Percentiles rank a stretch among this genome's conserved stretches.
These are phyloP conservation scores for Seira musarum DNA, from an alignment of 2,888 invertebrate species.

Conservation along the genomic window DNA sequence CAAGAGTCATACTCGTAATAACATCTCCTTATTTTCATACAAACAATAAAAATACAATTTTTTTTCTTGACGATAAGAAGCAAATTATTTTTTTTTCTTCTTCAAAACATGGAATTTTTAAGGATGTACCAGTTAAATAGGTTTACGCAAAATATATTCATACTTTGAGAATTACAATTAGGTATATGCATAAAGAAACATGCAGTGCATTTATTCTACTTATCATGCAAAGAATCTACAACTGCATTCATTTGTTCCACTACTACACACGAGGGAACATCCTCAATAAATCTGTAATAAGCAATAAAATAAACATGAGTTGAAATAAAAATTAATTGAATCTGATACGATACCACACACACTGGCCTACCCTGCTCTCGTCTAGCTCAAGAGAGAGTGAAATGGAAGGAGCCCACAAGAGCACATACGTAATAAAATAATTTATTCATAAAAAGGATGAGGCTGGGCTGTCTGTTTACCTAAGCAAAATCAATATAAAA, in stretches of 20 bases:
- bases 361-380: not conserved
- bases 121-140: too few relatives aligned
- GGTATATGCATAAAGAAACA: too few relatives aligned
- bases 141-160: too few relatives aligned
- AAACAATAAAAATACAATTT: slow-evolving; percentile 11
- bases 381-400: too few relatives aligned
- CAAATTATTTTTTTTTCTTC: too few relatives aligned
- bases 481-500: slow-evolving; percentile 26
- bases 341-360: slow-evolving; percentile 59
- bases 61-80: not conserved
- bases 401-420: too few relatives aligned
- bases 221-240: slow-evolving; percentile 28
- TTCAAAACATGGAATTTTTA: too few relatives aligned
- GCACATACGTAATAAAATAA: slow-evolving; percentile 11
- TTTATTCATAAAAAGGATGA: slow-evolving; percentile 19
- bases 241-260: slow-evolving; percentile 53
- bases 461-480: not conserved
- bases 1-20: not conserved
- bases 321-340: slow-evolving; percentile 62
- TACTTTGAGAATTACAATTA: too few relatives aligned
- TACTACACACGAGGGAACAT: slow-evolving; percentile 40
- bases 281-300: slow-evolving; percentile 56
- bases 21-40: slow-evolving; percentile 1
- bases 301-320: slow-evolving; percentile 61
- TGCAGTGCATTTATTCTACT: not conserved